Conservation (phyloP, 2,113 vertebrate genomes). For the Microtus oregoni region DNA sequence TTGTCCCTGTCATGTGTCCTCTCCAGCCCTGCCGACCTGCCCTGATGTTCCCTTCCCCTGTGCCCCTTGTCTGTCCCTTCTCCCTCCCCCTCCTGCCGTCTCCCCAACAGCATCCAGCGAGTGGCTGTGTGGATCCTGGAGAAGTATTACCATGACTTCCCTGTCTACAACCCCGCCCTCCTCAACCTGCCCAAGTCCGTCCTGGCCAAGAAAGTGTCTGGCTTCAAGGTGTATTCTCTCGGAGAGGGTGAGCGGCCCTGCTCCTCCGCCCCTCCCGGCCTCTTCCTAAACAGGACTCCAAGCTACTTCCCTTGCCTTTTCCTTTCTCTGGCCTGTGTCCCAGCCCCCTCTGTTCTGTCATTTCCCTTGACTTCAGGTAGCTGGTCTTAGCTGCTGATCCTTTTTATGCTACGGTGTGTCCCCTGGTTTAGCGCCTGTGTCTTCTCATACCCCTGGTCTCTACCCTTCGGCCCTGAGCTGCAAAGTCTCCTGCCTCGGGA, state of each 20-base stretch:
- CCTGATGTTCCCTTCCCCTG: conserved; percentile 60
- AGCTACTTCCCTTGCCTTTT: background rate
- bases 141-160: conserved; percentile 97
- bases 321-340: background rate
- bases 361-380: conserved; percentile 62
- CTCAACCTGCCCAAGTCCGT: conserved; percentile 98
- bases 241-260: conserved; percentile 92
- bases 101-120: conserved; percentile 93
- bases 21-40: conserved; percentile 58
- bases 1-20: conserved; percentile 57
- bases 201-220: conserved; percentile 98
- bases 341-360: conserved; percentile 64
- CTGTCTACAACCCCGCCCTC: conserved; percentile 97
- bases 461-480: background rate
- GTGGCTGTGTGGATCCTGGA: conserved; percentile 97
- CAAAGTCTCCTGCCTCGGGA: conserved; percentile 4
- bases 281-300: conserved; percentile 55
- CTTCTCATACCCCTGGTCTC: conserved; percentile 51
- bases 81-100: conserved; percentile 50
- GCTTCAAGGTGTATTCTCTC: conserved; percentile 98
- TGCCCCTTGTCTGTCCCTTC: conserved; percentile 22
- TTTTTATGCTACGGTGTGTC: background rate
- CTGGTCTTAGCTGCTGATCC: conserved; percentile 58
- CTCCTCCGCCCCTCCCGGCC: background rate
- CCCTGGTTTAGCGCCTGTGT: conserved; percentile 10